These are phyloP conservation scores for Sciaenops ocellatus DNA, from an alignment of 2,797 vertebrate genomes.

Conservation along the genomic window DNA sequence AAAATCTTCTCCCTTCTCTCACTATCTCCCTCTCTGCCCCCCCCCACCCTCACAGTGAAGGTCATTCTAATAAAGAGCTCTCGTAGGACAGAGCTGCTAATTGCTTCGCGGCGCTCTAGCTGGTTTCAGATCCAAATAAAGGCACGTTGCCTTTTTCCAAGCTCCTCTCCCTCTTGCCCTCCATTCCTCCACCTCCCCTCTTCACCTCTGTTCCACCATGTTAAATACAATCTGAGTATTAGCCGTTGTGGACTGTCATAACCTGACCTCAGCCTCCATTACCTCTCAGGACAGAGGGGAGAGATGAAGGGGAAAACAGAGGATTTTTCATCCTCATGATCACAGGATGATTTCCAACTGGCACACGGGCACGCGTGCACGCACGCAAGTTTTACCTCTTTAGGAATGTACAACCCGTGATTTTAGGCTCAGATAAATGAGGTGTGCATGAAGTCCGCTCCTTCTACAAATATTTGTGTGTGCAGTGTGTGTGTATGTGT, in stretches of 20 bases:
- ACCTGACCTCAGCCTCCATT: slow-evolving; percentile 70
- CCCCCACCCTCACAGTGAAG: slow-evolving; percentile 74
- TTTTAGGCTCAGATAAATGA: slow-evolving; percentile 82
- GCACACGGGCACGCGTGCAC: slow-evolving; percentile 50
- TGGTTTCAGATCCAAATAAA: slow-evolving; percentile 84
- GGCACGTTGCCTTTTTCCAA: slow-evolving; percentile 68
- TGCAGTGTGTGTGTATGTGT: slow-evolving; percentile 34
- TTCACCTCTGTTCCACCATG: slow-evolving; percentile 74
- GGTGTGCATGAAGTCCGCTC: slow-evolving; percentile 80
- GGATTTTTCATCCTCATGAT: slow-evolving; percentile 77
- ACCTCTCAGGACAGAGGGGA: slow-evolving; percentile 65
- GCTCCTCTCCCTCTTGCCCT: slow-evolving; percentile 58
- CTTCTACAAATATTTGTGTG: slow-evolving; percentile 85
- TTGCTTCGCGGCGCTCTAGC: slow-evolving; percentile 77
- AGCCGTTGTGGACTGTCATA: slow-evolving; percentile 62
- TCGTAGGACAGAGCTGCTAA: slow-evolving; percentile 80
- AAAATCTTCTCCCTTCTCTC: slow-evolving; percentile 29
- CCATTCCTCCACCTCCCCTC: slow-evolving; percentile 60
- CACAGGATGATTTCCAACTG: slow-evolving; percentile 74
- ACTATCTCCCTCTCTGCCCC: background rate
- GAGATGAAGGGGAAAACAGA: slow-evolving; percentile 57
- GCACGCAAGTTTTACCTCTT: slow-evolving; percentile 60
- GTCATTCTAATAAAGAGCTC: slow-evolving; percentile 85
- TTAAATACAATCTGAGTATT: slow-evolving; percentile 79
- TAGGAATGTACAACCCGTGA: slow-evolving; percentile 76